A percentile compares a stretch with the other conserved stretches of the same genome.
These are phyloP conservation scores for Petroica traversi DNA, from an alignment of 2,113 vertebrate species.

Conservation along the genomic window DNA sequence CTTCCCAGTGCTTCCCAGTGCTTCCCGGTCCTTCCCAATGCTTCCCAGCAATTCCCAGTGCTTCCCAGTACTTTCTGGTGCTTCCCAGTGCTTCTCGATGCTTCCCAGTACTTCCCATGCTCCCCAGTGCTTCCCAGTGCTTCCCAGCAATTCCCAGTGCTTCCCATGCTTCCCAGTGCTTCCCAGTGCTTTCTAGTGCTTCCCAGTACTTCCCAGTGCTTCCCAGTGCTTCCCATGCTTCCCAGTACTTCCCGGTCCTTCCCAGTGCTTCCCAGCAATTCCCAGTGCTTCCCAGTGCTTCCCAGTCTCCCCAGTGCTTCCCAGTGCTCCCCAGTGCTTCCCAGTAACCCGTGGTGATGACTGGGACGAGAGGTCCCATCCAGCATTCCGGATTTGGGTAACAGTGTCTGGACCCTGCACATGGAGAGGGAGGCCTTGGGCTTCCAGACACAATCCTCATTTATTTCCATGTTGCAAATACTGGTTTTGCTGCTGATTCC, in stretches of 20 bases:
- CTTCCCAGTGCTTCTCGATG: too few species aligned
- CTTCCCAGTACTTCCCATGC: too few species aligned
- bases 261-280: too few species aligned
- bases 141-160: background rate
- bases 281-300: too few species aligned
- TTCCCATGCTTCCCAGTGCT: too few species aligned
- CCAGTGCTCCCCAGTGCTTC: background rate
- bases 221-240: too few species aligned
- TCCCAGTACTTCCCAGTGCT: background rate
- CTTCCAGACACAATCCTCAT: background rate
- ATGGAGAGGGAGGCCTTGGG: background rate
- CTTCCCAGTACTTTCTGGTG: too few species aligned
- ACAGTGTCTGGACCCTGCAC: background rate
- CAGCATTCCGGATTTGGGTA: background rate
- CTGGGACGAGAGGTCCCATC: background rate
- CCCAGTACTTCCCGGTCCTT: background rate
- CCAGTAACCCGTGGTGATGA: background rate
- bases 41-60: background rate
- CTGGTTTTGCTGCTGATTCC: background rate
- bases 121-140: too few species aligned
- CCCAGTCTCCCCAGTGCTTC: too few species aligned
- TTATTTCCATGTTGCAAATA: constrained; percentile 37
- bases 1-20: too few species aligned
- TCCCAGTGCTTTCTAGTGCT: background rate
- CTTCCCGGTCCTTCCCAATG: too few species aligned